Base-by-base conservation (phyloP, 1,140 invertebrate genomes). In the Gyrodactylus salaris region DNA sequence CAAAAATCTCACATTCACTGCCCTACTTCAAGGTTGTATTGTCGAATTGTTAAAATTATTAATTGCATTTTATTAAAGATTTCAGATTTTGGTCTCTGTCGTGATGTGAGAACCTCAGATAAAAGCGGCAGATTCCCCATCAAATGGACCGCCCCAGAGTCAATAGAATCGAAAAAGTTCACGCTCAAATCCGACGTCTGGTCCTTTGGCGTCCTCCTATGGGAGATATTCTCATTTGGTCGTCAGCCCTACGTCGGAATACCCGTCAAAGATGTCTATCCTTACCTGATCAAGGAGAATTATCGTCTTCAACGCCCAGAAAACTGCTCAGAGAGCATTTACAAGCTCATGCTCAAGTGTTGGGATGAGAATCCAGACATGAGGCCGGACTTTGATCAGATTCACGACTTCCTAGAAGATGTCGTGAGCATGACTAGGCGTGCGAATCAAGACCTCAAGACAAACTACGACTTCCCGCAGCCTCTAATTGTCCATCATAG, bases 211-310 rank as follows among this genome's bases (percentile, higher is more conserved):
- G 94, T 98, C 74, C 89, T 98, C 1, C 91, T 91, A 80, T 99
- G 95, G 95, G 95, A 99, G 79, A 91, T 98, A 0, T 92, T 96
- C 87, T 93, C 91, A 20, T 98, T 96, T 80, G 94, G 94, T 1
- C 93, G 98, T 79, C 84, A 94, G 73, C 95, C 95, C 19, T 99
- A 97, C 81, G 98, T 92, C 92, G 97, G 97, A 82, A 71, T 71
- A 1, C 20, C 70, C 2, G 70, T 71, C 23, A 21, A 71, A 71
- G 21, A 71, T 71, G 70, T 71, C n/a, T 24, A 25, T 20, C 26
- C 70, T 20, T 21, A 71, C 20, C 34, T 54, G 7, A 69, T 69
- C 25, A 25, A 71, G n/a, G 21, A 71, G 26, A 26, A 26, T 26
- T 25, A 25, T 71, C 70, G 70, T 20, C 25, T 71, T 24, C 21